phyloP scores from a whole-genome alignment of 2,113 vertebrate species.

The Eleginops maclovinus region DNA sequence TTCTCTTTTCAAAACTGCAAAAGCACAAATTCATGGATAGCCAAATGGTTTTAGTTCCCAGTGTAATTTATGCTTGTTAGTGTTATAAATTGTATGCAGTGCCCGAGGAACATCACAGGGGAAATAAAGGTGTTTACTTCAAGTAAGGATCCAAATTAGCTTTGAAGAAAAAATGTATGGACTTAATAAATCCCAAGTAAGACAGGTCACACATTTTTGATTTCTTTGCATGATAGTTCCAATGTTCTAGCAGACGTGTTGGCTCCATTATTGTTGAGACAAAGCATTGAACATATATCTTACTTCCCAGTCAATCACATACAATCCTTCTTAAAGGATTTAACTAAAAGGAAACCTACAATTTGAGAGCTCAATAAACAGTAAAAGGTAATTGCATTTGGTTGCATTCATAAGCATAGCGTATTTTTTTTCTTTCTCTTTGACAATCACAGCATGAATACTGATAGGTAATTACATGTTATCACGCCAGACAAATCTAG shows the following conservation, averaged over 20 bases:
- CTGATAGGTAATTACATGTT: not conserved
- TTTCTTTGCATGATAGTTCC: conserved; percentile 12
- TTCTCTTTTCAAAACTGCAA: conserved; percentile 52
- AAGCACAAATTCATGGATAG: conserved; percentile 42
- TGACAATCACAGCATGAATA: not conserved
- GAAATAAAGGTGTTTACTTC: conserved; percentile 43
- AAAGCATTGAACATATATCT: conserved; percentile 6
- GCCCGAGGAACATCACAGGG: conserved; percentile 1
- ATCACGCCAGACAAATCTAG: too few species aligned
- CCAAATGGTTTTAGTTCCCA: conserved; percentile 41
- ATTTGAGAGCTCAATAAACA: too few species aligned
- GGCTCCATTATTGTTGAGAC: not conserved
- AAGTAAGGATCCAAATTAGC: conserved; percentile 36
- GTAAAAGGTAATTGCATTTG: not conserved
- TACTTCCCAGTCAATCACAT: not conserved
- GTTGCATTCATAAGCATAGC: not conserved
- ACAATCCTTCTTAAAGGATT: not conserved
- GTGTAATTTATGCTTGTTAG: conserved; percentile 55
- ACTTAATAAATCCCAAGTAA: conserved; percentile 20
- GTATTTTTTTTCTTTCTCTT: not conserved
- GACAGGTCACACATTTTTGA: not conserved
- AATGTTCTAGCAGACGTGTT: conserved; percentile 7
- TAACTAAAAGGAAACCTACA: not conserved
- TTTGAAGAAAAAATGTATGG: conserved; percentile 13
- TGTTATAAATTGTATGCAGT: conserved; percentile 42